Base-by-base conservation (phyloP, 2,888 invertebrate genomes). In the Mantis religiosa region DNA sequence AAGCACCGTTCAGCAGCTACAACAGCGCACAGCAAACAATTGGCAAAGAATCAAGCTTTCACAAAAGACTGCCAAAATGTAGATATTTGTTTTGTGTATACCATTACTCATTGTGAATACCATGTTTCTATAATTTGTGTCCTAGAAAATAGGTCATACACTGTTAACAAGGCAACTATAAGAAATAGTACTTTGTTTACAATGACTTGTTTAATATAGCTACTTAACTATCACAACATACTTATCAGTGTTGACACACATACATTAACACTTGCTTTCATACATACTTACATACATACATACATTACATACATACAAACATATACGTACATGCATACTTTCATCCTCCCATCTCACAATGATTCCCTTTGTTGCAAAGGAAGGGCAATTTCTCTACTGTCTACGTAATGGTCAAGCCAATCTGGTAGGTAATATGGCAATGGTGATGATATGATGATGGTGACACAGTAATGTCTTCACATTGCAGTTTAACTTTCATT, bases 181-280 rank as follows among this genome's bases (percentile, higher is more conserved):
- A 88, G 85, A 90, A 89, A 90, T 89, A 88, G 89, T 90, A 89
- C 88, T 89, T 90, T 90, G 90, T 89, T 90, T 89, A 90, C 90
- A 90, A 89, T 90, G 89, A 90, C 90, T 90, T 90, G 89, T 90
- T 90, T 85, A 88, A 89, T 87, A 89, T 88, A 89, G 54, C 88
- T 88, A 89, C 89, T 54, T 88, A 90, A 89, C 91, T 90, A 91
- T 90, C 91, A 91, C 91, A 91, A 91, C 90, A 89, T 90, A 90
- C 90, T 90, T 90, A 85, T 90, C 89, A 86, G 87, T 85, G 85
- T 88, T 47, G 83, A 54, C 82, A 88, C 27, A 88, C 85, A 28
- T 30, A 85, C 85, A 82, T 84, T 28, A 71, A 88, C 30, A 83
- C 87, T 47, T 41, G 41, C 41, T 41, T 20, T 71, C 54, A 71